Evolutionary conservation across 2,888 invertebrate genomes (phyloP), one percentile per base, ranked within the genome.

Genomic region (Slavum lentiscoides): DNA sequence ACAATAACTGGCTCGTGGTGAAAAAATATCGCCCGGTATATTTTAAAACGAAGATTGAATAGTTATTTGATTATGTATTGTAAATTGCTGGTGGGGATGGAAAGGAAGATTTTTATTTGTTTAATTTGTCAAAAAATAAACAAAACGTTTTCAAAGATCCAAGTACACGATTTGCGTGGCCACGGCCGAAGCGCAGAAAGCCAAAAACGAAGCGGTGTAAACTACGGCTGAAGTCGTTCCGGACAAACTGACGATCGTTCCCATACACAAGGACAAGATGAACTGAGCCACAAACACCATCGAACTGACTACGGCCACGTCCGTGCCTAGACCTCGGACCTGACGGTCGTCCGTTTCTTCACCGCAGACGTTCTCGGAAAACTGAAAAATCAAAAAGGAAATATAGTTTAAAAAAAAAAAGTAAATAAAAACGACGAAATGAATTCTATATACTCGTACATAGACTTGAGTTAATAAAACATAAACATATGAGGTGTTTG

Each of bases 211-310:
- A 0, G 97, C 96, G 0, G 94, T 92, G 61, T 91, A 91, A 0
- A 96, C 94, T 64, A 97, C 95, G 0, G 95, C 94, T 0, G 94
- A 94, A 0, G 97, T 97, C 74, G 94, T 94, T 62, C 94, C 94
- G 0, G 92, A 90, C 8, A 91, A 87, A 82, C 90, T 90, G 13
- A 97, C 93, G 73, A 97, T 92, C 43, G 92, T 90, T 0, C 96
- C 96, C 91, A 96, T 92, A 84, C 92, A 92, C 84, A 94, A 89
- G 0, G 97, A 97, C 17, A 98, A 89, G 59, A 94, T 89, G 85
- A 97, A 95, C 87, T 98, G 98, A 0, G 97, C 97, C 83, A 97
- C 89, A 86, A 98, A 98, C 5, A 96, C 97, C 93, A 97, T 97
- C 85, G 94, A 95, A 85, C 96, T 95, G 59, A 98, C 94, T 75